A percentile compares a stretch with the other conserved stretches of the same genome.
Evolutionary conservation across 2,888 invertebrate genomes (phyloP).

Genomic region (Athalia cordata): DNA sequence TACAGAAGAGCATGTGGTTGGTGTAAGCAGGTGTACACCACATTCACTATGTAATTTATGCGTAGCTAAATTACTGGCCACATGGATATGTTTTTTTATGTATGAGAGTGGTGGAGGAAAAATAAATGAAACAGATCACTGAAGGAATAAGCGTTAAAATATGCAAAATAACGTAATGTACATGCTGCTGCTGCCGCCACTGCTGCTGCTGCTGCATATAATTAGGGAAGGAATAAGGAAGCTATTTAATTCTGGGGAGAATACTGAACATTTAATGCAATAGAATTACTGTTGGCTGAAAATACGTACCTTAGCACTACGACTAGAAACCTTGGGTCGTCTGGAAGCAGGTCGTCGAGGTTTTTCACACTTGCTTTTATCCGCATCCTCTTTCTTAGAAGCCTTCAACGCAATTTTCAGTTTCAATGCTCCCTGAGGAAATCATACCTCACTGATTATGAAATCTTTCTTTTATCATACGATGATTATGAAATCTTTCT

Average conservation of each 20-base stretch:
- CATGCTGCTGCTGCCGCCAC: neutral
- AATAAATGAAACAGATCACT: neutral
- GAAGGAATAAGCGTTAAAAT: neutral
- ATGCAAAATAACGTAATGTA: slow-evolving; percentile 15
- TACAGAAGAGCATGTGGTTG: slow-evolving; percentile 37
- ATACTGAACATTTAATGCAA: slow-evolving; percentile 11
- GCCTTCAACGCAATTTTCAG: slow-evolving; percentile 75
- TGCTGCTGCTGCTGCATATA: neutral
- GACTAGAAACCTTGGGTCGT: slow-evolving; percentile 63
- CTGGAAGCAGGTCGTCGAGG: slow-evolving; percentile 58
- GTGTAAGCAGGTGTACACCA: slow-evolving; percentile 43
- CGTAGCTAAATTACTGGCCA: slow-evolving; percentile 36
- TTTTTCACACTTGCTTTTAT: slow-evolving; percentile 67
- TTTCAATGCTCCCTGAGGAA: slow-evolving; percentile 73
- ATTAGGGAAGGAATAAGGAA: slow-evolving; percentile 8
- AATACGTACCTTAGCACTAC: slow-evolving; percentile 63
- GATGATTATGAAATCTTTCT: slow-evolving; percentile 28
- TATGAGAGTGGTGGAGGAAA: neutral
- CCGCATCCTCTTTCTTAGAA: slow-evolving; percentile 69
- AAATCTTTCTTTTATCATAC: neutral
- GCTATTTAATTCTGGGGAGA: neutral
- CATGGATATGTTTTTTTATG: slow-evolving; percentile 10
- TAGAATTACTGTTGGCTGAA: neutral
- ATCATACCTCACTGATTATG: slow-evolving; percentile 36
- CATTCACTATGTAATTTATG: slow-evolving; percentile 43